Evolutionary conservation across 2,888 invertebrate species (phyloP), one percentile per base, ranked within the genome.

Genomic region (Apodemia mormo): DNA sequence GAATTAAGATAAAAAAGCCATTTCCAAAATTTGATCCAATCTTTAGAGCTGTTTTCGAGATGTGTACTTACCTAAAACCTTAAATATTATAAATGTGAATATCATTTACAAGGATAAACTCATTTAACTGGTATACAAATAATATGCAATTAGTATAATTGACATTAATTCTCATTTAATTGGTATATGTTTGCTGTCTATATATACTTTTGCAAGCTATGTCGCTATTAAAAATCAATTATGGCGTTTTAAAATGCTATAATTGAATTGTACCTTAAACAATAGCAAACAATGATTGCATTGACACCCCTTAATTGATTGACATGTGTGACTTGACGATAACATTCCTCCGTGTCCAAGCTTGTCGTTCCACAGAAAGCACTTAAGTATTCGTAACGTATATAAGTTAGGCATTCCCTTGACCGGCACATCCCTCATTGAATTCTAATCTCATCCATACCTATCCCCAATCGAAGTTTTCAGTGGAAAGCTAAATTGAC

Each of bases 371-470:
- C 45, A 61, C 67, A 58, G 69, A 67, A 70, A 54, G 66, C 65
- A 66, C 76, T 80, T 80, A 76, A 72, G 80, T 76, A 81, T 79
- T 77, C 75, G 69, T 56, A 69, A 67, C 71, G 65, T 52, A 49
- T 14, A 52, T 52, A n/a, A 64, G 69, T 74, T 74, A 68, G 73
- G 72, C 76, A 78, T 77, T 77, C 77, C 33, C 72, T 70, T 71
- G 75, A 71, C 66, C 67, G 71, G 67, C 70, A 72, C 73, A 70
- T 72, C 77, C 74, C 76, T 76, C 76, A 76, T 75, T 78, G 81
- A 85, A 86, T 85, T 77, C 84, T 82, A 83, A 84, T 84, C 79
- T 75, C 74, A 75, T 72, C 76, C 76, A 77, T 77, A 81, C 82
- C 78, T 83, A 85, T 83, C 81, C 83, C 85, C 52, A 54, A 54